Base-by-base conservation (phyloP, 2,113 vertebrate genomes). In the Anoura caudifer region DNA sequence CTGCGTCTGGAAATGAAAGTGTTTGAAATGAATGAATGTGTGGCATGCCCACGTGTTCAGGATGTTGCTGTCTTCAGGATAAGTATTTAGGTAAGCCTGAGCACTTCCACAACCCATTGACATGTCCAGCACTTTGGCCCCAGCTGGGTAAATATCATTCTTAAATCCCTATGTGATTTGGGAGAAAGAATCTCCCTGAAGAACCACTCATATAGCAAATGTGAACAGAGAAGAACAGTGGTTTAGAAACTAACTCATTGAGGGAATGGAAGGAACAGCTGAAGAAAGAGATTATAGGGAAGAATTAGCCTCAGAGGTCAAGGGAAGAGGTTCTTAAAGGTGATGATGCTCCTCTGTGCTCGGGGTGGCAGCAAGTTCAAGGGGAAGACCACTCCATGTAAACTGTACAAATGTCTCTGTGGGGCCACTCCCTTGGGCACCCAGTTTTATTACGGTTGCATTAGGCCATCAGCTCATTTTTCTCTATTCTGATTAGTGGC, bases 401-500 rank as follows among this genome's bases (percentile, higher is more conserved):
- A 61, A 10, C 61, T 4, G 5, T 6, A 7, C 9, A 7, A 2
- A 45, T n/a, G 19, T 56, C n/a, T 17, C 5, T 0, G 0, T 16
- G 52, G 33, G 47, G 22, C 85, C 45, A 0, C 76, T 31, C 36
- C 1, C 22, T 19, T 65, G 84, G 67, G 36, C 24, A 24, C 61
- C n/a, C 47, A 8, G 19, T 26, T 52, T 89, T 67, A 11, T 50
- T 75, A 70, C n/a, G 86, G 77, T 15, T 65, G 9, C 76, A 72
- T 92, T 38, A 76, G 15, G 43, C 87, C 67, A 11, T 75, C 38
- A 61, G 24, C 47, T 97, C 91, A 69, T 75, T 95, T 92, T 92
- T 91, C 2, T 15, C 91, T 97, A 7, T 96, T 97, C 93, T 91
- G 90, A 87, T 92, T 56, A 4, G 80, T 11, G 31, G 4, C 77